These are phyloP conservation scores for Nesometra sesokonis DNA, from an alignment of 35 echinoderm and acorn worm species.

Conservation along the genomic window DNA sequence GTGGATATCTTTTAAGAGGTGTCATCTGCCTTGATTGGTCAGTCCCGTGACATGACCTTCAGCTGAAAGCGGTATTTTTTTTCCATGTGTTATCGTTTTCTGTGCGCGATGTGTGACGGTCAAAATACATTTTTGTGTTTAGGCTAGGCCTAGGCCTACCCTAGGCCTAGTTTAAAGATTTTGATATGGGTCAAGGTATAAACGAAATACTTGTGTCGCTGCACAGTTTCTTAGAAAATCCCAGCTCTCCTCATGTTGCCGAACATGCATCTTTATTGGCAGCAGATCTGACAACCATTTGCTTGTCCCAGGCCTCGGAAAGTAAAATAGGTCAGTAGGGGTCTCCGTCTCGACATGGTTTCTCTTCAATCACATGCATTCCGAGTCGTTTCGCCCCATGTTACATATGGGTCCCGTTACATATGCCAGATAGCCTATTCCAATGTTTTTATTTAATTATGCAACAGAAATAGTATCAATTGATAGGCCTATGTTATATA, in stretches of 20 bases:
- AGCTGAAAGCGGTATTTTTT: too few species aligned
- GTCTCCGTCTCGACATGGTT: too few species aligned
- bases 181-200: not conserved
- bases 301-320: not conserved
- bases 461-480: too few species aligned
- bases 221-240: not conserved
- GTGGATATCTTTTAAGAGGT: not conserved
- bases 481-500: too few species aligned
- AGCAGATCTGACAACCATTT: not conserved
- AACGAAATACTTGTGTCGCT: not conserved
- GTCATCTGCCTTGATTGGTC: not conserved
- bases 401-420: too few species aligned
- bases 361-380: too few species aligned
- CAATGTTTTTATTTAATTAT: too few species aligned
- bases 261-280: not conserved
- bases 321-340: not conserved
- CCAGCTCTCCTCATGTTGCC: not conserved
- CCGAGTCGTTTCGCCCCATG: too few species aligned
- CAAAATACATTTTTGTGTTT: not conserved
- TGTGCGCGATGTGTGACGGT: too few species aligned
- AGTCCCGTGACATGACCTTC: not conserved
- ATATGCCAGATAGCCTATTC: too few species aligned
- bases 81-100: too few species aligned
- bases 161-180: not conserved
- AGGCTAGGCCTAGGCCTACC: not conserved